Base-by-base conservation (phyloP, 1,140 invertebrate species). In the Drosophila ercepeae region DNA sequence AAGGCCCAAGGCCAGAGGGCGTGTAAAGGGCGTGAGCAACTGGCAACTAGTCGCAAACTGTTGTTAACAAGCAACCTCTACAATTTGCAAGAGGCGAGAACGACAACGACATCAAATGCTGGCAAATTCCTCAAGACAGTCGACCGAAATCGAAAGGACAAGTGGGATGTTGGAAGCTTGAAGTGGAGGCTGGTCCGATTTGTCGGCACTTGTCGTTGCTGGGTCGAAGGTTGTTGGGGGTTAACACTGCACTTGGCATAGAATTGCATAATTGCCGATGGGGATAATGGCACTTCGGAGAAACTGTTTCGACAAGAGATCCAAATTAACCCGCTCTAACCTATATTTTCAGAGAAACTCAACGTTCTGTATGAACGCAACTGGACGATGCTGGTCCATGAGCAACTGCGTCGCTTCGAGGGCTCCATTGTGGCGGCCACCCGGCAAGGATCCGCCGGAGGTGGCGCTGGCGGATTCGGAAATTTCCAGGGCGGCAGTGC, bases 331-430 rank as follows among this genome's bases (percentile, higher is more conserved):
- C 42, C 54, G 45, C 49, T 42, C 45, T 59, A 16, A 55, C 5
- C 11, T 45, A 0, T 13, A 13, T 16, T 29, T 52, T 21, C 93
- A 96, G 95, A 95, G 90, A 93, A 95, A 73, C 92, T 96, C 13
- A 95, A 96, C 90, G 95, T 97, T n/a, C 92, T 97, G 4, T 96
- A 97, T 91, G 94, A 96, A 79, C 92, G 94, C 29, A 96, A 97
- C 84, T 97, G 97, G 96, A 96, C 96, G 0, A 92, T 93, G 29
- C 90, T 95, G 65, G 95, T 97, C 1, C 94, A 95, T 68, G 93
- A 94, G 69, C 94, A 96, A 78, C 92, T 98, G 61, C 93, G 94
- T 51, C 93, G 94, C 54, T 97, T 97, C 79, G 96, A 97, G 91
- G 92, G 94, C 14, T 93, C 94, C 21, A 94, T 97, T 57, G 95